Conservation (phyloP, 2,797 vertebrate species). For the Ambastaia sidthimunki region DNA sequence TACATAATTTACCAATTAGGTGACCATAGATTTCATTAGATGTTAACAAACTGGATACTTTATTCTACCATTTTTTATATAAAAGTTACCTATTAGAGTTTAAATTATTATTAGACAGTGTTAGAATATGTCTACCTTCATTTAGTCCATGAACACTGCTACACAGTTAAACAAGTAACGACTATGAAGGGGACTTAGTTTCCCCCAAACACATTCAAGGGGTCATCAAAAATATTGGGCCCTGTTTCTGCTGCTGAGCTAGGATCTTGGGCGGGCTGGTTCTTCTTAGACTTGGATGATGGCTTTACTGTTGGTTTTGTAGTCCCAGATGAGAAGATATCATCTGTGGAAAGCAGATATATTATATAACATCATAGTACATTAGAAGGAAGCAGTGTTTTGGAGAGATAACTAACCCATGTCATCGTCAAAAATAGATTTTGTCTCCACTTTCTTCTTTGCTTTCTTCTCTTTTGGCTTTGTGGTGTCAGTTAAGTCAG, state of each 20-base stretch:
- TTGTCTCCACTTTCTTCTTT: constrained; percentile 91
- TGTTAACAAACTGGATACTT: constrained; percentile 63
- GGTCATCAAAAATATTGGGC: constrained; percentile 89
- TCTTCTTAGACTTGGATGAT: constrained; percentile 78
- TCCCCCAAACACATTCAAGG: constrained; percentile 90
- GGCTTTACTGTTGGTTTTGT: constrained; percentile 80
- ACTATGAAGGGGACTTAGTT: constrained; percentile 73
- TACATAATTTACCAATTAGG: constrained; percentile 64
- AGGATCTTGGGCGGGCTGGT: constrained; percentile 74
- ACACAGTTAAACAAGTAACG: constrained; percentile 70
- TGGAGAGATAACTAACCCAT: constrained; percentile 84
- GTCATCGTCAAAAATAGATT: constrained; percentile 96
- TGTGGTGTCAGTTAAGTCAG: constrained; percentile 83
- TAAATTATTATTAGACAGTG: constrained; percentile 77
- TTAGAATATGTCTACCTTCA: constrained; percentile 63
- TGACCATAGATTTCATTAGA: constrained; percentile 63
- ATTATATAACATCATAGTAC: background rate
- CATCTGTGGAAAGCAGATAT: constrained; percentile 77
- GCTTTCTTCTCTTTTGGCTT: constrained; percentile 88
- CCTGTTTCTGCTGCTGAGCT: constrained; percentile 75
- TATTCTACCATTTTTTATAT: constrained; percentile 59
- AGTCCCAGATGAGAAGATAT: constrained; percentile 89
- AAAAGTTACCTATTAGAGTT: constrained; percentile 70
- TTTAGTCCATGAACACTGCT: constrained; percentile 66
- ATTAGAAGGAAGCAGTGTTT: background rate